phyloP scores from a whole-genome alignment of 2,888 invertebrate species.

The Chalcis sispes region DNA sequence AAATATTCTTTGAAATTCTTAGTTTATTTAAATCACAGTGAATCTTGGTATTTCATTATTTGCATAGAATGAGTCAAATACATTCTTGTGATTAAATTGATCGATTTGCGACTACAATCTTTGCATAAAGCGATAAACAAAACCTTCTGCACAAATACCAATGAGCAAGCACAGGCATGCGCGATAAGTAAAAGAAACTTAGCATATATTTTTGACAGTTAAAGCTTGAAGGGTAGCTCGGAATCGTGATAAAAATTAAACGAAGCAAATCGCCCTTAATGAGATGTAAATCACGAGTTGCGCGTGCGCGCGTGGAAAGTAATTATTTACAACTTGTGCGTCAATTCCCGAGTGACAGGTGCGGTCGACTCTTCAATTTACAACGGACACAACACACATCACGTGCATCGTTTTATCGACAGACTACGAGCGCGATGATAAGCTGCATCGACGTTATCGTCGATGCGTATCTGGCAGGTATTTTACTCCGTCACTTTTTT shows the following conservation, averaged over 20 bases:
- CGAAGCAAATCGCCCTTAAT: conserved; percentile 33
- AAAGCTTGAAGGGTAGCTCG: not conserved
- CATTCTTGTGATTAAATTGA: no score
- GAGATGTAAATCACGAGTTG: conserved; percentile 25
- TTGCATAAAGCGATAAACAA: no score
- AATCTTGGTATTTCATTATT: no score
- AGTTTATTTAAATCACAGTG: no score
- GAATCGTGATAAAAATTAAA: conserved; percentile 1
- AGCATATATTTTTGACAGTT: no score
- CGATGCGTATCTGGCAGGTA: conserved; percentile 13
- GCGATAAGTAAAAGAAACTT: no score
- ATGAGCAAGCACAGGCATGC: no score
- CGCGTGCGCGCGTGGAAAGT: conserved; percentile 41
- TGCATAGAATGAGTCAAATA: no score
- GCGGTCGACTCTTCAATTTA: conserved; percentile 45
- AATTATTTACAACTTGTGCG: conserved; percentile 46
- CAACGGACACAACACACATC: not conserved
- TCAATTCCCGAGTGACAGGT: conserved; percentile 54
- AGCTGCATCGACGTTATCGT: conserved; percentile 43
- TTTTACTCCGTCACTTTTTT: not conserved
- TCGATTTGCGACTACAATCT: no score
- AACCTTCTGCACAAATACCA: no score
- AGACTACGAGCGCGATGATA: conserved; percentile 27
- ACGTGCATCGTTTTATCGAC: conserved; percentile 36
- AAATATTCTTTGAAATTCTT: no score